Evolutionary conservation across 2,113 vertebrate species (phyloP).

Genomic region (Esox niger): DNA sequence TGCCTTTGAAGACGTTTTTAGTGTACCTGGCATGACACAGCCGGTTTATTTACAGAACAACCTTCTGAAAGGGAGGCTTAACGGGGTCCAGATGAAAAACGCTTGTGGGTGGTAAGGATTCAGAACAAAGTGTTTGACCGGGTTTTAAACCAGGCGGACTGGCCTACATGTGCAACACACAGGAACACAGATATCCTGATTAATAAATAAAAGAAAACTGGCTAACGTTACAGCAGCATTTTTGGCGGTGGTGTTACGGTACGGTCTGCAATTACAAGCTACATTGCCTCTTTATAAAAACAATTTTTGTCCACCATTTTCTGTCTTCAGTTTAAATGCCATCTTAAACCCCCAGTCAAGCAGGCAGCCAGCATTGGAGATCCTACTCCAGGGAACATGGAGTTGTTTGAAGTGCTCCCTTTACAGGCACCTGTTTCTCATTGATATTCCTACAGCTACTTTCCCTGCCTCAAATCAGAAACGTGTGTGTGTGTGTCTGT

Average conservation of each 20-base stretch:
- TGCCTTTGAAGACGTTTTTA: neutral
- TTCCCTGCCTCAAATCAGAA: slow-evolving; percentile 20
- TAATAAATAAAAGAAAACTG: neutral
- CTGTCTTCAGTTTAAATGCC: slow-evolving; percentile 8
- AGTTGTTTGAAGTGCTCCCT: slow-evolving; percentile 50
- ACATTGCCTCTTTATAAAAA: neutral
- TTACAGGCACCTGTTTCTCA: slow-evolving; percentile 43
- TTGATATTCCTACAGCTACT: slow-evolving; percentile 31
- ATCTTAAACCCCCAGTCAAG: slow-evolving; percentile 18
- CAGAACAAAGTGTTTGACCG: neutral
- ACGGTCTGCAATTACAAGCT: slow-evolving; percentile 7
- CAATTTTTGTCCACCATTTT: slow-evolving; percentile 9
- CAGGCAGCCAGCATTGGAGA: slow-evolving; percentile 16
- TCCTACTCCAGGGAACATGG: slow-evolving; percentile 35
- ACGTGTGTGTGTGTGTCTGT: slow-evolving; percentile 16
- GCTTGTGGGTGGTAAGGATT: slow-evolving; percentile 22
- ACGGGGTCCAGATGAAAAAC: slow-evolving; percentile 37
- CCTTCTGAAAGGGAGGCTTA: slow-evolving; percentile 17
- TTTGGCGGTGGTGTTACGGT: slow-evolving; percentile 5
- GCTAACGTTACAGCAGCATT: neutral
- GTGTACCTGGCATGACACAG: neutral
- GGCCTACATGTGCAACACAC: neutral
- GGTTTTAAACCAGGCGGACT: neutral
- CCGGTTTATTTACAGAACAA: slow-evolving; percentile 22
- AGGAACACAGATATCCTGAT: neutral